Percentiles rank a stretch among this genome's conserved stretches.
These are phyloP conservation scores for Dasysyrphus albostriatus DNA, from an alignment of 2,888 invertebrate genomes.

Conservation along the genomic window DNA sequence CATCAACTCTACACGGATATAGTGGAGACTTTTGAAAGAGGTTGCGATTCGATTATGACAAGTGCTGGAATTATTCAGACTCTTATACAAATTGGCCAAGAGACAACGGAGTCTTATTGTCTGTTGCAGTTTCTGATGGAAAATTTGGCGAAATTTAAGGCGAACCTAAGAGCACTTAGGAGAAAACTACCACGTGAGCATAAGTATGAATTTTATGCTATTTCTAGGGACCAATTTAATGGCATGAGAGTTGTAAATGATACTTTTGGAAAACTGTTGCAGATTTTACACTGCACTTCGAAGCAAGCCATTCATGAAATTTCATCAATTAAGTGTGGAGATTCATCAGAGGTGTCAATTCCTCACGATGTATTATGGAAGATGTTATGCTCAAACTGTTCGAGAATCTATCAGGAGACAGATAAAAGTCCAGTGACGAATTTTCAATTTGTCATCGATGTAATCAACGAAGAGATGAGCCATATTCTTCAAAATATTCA, in stretches of 20 bases:
- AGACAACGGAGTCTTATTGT: constrained; percentile 88
- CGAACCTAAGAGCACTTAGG: constrained; percentile 91
- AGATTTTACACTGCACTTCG: constrained; percentile 86
- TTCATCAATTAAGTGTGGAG: constrained; percentile 52
- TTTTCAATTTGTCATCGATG: constrained; percentile 86
- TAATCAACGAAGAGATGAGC: constrained; percentile 86
- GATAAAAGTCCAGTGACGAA: constrained; percentile 88
- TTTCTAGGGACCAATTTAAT: constrained; percentile 82
- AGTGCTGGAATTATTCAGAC: constrained; percentile 88
- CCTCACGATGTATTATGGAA: constrained; percentile 88
- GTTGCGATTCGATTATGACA: constrained; percentile 89
- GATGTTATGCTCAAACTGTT: constrained; percentile 85
- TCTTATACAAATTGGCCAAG: constrained; percentile 86
- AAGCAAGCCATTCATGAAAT: constrained; percentile 86
- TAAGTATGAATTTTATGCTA: constrained; percentile 80
- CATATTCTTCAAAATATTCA: constrained; percentile 89
- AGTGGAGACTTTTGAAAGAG: constrained; percentile 86
- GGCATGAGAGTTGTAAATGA: constrained; percentile 86
- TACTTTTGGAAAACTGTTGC: constrained; percentile 86
- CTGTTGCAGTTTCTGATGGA: constrained; percentile 91
- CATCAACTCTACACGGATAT: constrained; percentile 86
- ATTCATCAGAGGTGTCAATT: constrained; percentile 84
- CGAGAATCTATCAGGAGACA: constrained; percentile 84
- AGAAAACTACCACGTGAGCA: constrained; percentile 87
- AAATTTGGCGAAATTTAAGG: constrained; percentile 89